Evolutionary conservation across 2,888 invertebrate species (phyloP).

Genomic region (Oxycera nigricornis): DNA sequence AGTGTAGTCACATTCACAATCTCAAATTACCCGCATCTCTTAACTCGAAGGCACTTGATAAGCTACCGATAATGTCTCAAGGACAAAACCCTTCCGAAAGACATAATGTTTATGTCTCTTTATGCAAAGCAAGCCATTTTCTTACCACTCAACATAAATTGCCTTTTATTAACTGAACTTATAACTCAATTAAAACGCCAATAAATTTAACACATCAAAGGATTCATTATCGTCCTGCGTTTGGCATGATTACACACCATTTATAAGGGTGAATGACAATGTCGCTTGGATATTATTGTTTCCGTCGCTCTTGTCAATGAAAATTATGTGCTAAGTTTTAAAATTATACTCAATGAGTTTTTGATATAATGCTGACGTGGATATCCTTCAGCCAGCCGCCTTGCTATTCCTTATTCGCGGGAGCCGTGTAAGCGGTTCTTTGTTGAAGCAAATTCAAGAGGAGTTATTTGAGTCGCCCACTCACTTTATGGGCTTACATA

Average conservation of each 20-base stretch:
- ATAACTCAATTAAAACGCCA: conserved; percentile 11
- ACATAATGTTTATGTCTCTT: background rate
- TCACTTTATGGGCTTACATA: background rate
- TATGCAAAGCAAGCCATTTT: background rate
- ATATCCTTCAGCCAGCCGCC: background rate
- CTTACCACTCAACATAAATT: background rate
- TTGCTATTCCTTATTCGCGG: background rate
- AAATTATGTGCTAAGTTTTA: background rate
- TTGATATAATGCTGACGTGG: background rate
- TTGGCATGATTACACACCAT: background rate
- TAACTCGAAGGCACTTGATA: too few species aligned
- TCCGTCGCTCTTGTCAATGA: background rate
- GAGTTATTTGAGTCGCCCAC: background rate
- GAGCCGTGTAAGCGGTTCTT: too few species aligned
- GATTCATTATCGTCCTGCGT: background rate
- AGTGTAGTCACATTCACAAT: too few species aligned
- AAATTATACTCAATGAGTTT: background rate
- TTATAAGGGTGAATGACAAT: background rate
- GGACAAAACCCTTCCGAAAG: too few species aligned
- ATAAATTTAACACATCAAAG: conserved; percentile 1
- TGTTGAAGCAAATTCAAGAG: too few species aligned
- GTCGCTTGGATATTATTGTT: background rate
- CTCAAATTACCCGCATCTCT: too few species aligned
- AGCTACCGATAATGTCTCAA: too few species aligned
- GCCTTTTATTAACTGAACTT: background rate